phyloP scores from a whole-genome alignment of 2,113 vertebrate genomes.

The Oceanites oceanicus region DNA sequence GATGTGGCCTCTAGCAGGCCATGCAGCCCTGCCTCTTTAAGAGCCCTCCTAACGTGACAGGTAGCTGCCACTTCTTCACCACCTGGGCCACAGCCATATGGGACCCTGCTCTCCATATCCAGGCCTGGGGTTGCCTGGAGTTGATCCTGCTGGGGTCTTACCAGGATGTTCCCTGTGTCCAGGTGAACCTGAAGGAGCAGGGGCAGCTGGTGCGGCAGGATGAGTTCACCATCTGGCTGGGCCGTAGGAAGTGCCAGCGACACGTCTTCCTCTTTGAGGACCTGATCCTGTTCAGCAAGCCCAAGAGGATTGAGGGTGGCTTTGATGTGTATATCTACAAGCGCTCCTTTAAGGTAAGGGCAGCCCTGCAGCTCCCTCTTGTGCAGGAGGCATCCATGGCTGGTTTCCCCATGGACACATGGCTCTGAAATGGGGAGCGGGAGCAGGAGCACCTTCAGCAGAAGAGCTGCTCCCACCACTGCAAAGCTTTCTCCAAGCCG shows the following conservation, averaged over 20 bases:
- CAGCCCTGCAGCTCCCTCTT: not conserved
- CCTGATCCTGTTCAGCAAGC: constrained; percentile 88
- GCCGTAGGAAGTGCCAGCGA: constrained; percentile 81
- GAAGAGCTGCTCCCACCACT: not conserved
- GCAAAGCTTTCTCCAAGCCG: not conserved
- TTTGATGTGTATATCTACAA: constrained; percentile 84
- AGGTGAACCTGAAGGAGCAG: constrained; percentile 90
- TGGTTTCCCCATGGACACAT: not conserved
- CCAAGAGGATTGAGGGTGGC: constrained; percentile 80
- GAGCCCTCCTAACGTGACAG: not conserved
- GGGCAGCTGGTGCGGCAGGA: constrained; percentile 86
- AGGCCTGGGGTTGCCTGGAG: not conserved
- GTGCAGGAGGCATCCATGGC: not conserved
- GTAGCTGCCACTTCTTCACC: not conserved
- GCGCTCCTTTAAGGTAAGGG: constrained; percentile 83
- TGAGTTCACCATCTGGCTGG: constrained; percentile 81
- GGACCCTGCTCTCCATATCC: not conserved
- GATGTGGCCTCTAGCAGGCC: not conserved
- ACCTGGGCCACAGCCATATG: not conserved
- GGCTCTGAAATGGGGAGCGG: not conserved
- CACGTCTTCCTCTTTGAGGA: constrained; percentile 88
- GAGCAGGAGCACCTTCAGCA: not conserved
- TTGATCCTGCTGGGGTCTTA: not conserved
- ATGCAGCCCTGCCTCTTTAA: accelerated
- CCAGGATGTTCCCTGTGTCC: not conserved